Conservation (phyloP, 2,113 vertebrate species). For the Hydrochoerus hydrochaeris region DNA sequence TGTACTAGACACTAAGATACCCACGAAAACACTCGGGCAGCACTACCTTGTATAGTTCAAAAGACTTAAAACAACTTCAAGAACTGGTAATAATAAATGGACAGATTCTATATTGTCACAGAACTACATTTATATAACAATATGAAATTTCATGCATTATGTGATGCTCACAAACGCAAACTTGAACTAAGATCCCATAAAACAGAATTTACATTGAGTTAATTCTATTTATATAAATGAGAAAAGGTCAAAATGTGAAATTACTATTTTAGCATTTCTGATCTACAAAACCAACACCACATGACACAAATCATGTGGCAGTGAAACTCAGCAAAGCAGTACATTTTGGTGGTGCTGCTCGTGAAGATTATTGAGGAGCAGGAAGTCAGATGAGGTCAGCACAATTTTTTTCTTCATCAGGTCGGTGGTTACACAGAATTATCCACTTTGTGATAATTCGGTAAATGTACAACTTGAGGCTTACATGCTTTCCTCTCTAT, state of each 20-base stretch:
- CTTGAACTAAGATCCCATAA: neutral
- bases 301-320: neutral
- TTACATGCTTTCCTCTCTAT: neutral
- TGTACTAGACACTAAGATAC: neutral
- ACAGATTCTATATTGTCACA: neutral
- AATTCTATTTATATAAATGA: neutral
- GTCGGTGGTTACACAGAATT: neutral
- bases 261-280: neutral
- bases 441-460: neutral
- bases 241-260: neutral
- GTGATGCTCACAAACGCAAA: conserved; percentile 40
- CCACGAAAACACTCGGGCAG: neutral
- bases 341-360: neutral
- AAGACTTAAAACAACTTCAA: neutral
- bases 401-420: neutral
- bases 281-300: neutral
- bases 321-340: neutral
- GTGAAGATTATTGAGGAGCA: neutral
- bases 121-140: neutral
- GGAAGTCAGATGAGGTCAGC: neutral
- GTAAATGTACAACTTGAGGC: neutral
- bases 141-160: neutral
- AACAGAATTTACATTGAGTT: neutral
- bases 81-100: neutral
- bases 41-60: neutral